Base-by-base conservation (phyloP, 2,797 vertebrate genomes). In the Typhlichthys eigenmanni region DNA sequence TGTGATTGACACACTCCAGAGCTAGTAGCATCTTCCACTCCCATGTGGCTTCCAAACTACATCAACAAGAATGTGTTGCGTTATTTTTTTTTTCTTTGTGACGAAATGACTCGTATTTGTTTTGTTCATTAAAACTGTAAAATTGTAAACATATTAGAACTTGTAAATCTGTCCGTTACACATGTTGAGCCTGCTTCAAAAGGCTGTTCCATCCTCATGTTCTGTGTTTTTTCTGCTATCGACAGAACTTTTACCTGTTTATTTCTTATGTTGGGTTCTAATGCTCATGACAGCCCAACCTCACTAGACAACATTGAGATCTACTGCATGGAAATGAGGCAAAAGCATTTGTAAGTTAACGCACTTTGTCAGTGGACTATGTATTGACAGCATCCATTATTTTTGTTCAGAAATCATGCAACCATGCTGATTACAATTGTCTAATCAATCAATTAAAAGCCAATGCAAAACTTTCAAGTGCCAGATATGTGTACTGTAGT, bases 121-220 rank as follows among this genome's bases (percentile, higher is more conserved):
- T 79, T 66, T 86, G 72, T 68, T 50, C 57, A 43, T 57, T 67
- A 73, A 72, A 78, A 85, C 68, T 90, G 88, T 86, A 88, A 81
- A 87, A 86, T 84, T 91, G 83, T 90, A 90, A 88, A 88, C 77
- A 74, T 80, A 86, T 85, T 86, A 74, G 71, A 83, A 71, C 61
- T 73, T 88, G 82, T 84, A 87, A 82, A 87, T 87, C 75, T 84
- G 76, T 89, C 69, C 81, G 80, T 79, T 69, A 54, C 52, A 67
- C 58, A 74, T 63, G 51, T 43, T 60, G 66, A 76, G 69, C 76
- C 75, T 60, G 74, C 82, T 82, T 64, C 61, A 45, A 58, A 55
- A 70, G 75, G 72, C 76, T 55, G 66, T 84, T 81, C 24, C 24
- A 54, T 74, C 63, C 72, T 77, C 69, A 59, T 50, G 53, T 57